Base-by-base conservation (phyloP, 2,888 invertebrate genomes). In the Meiosimyza platycephala region DNA sequence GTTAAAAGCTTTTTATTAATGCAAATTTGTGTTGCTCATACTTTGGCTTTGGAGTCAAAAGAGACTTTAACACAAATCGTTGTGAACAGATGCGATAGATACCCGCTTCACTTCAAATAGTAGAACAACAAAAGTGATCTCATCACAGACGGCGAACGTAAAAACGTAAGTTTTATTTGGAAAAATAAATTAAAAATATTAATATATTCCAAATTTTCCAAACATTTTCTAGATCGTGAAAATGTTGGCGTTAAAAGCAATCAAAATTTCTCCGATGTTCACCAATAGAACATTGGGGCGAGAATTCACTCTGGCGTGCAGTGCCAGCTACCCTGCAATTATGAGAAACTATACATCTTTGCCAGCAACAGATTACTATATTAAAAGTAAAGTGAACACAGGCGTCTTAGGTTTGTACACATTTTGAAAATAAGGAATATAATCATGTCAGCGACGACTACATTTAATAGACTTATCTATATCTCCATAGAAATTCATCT, bases 191-290 rank as follows among this genome's bases (percentile, higher is more conserved):
- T 40, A 70, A 70, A 63, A 60, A 13, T 7, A 69, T 15, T 62
- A 51, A 33, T 33, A 62, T 13, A 70, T 16, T 6, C 18, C 11
- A 18, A 51, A 70, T 28, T 59, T 18, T 13, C 2, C 40, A 40
- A 48, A 12, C 47, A 57, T 15, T 48, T 67, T 22, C 28, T 57
- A 12, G 28, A 57, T 55, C 28, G 12, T 33, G 33, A 59, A 69
- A 55, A 75, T 75, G 75, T 70, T 75, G 40, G 72, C 72, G 3
- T 48, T 70, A 16, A 75, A 72, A 57, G 50, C 66, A 28, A 55
- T 57, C 12, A 52, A 70, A 67, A 33, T 72, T 51, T 54, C 73
- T 16, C 62, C 73, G 7, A 66, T 33, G 6, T n/a, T 73, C 13
- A n/a, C 69, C 4, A 66, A 52, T 62, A 12, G 69, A 47, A 66